Evolutionary conservation across 2,113 vertebrate species (phyloP).

Genomic region (Motacilla alba): DNA sequence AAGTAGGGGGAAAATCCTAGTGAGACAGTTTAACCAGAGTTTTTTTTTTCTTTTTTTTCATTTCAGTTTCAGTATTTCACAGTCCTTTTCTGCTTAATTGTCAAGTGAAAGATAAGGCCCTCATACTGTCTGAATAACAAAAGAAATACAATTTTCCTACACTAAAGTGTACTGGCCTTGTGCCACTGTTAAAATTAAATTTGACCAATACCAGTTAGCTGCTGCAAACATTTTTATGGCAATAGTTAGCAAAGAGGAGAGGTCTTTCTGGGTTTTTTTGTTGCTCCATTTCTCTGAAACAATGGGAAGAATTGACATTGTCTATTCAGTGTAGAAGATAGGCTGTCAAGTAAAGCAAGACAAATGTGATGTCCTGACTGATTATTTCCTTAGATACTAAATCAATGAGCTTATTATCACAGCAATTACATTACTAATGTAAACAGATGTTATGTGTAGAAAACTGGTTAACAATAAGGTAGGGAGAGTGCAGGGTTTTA

Average conservation of each 20-base stretch:
- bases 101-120: background rate
- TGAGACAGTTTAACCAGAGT: background rate
- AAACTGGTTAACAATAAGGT: constrained; percentile 77
- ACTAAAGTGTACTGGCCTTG: background rate
- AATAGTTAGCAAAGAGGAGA: background rate
- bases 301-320: constrained; percentile 75
- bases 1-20: background rate
- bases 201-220: background rate
- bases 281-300: constrained; percentile 76
- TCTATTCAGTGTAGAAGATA: constrained; percentile 81
- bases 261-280: background rate
- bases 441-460: constrained; percentile 88
- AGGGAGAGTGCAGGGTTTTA: background rate
- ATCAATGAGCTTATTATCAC: constrained; percentile 93
- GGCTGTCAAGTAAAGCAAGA: constrained; percentile 90
- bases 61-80: constrained; percentile 10
- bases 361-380: constrained; percentile 85
- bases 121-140: background rate
- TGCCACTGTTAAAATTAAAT: background rate
- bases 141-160: background rate
- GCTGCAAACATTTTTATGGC: background rate
- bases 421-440: constrained; percentile 89
- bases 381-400: constrained; percentile 90
- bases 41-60: background rate
- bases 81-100: background rate